phyloP scores from a whole-genome alignment of 2,888 invertebrate species.

The Heliconius ethilla region DNA sequence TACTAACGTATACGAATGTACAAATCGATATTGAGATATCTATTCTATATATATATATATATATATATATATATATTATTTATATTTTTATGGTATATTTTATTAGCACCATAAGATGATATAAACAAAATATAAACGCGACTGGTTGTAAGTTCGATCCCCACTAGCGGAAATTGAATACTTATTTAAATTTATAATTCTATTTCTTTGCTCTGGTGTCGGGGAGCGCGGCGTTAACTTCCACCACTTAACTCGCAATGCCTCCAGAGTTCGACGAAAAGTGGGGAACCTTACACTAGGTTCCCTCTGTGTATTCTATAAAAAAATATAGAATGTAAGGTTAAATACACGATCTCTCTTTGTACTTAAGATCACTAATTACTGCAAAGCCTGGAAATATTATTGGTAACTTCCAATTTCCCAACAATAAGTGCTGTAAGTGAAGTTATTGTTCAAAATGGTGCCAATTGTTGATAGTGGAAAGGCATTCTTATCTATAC shows the following conservation, averaged over 20 bases:
- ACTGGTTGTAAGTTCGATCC: too few relatives aligned
- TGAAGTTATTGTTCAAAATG: background rate
- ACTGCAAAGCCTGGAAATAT: background rate
- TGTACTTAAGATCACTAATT: background rate
- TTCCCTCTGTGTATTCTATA: background rate
- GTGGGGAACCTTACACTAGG: too few relatives aligned
- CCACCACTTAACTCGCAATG: too few relatives aligned
- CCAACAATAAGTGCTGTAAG: background rate
- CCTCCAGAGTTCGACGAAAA: too few relatives aligned
- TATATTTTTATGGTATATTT: too few relatives aligned
- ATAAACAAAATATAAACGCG: too few relatives aligned
- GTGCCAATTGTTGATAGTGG: slow-evolving; percentile 48
- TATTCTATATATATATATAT: background rate
- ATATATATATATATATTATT: too few relatives aligned
- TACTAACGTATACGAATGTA: slow-evolving; percentile 25
- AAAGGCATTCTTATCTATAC: slow-evolving; percentile 43
- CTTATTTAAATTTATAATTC: too few relatives aligned
- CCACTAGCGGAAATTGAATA: too few relatives aligned
- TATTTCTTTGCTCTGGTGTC: too few relatives aligned
- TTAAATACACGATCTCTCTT: background rate
- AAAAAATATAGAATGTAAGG: background rate
- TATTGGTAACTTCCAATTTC: background rate
- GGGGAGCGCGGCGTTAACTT: too few relatives aligned
- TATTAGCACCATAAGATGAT: too few relatives aligned
- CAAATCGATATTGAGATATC: slow-evolving; percentile 20